phyloP scores from a whole-genome alignment of 2,888 invertebrate species.

The Lasioglossum lativentre region DNA sequence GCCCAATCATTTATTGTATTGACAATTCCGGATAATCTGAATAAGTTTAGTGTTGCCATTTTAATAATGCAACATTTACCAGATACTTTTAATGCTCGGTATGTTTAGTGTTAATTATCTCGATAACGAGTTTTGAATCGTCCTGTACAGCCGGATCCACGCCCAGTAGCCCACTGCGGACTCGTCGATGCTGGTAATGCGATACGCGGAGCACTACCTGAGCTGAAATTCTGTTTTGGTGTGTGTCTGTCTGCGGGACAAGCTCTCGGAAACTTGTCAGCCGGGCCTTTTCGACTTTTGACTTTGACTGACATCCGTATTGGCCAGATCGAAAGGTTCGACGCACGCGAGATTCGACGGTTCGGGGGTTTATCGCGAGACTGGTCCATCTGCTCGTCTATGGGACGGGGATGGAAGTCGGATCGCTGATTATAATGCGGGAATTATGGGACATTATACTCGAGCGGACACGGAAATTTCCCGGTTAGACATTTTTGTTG shows the following conservation, averaged over 20 bases:
- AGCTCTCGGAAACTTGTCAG: constrained; percentile 43
- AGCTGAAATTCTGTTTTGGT: constrained; percentile 39
- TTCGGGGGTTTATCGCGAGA: constrained; percentile 46
- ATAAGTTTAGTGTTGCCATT: no score
- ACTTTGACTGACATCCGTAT: constrained; percentile 73
- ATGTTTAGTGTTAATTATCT: no score
- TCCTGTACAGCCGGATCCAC: constrained; percentile 41
- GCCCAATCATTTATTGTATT: no score
- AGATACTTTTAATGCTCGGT: no score
- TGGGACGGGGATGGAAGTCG: constrained; percentile 19
- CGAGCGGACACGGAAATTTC: no score
- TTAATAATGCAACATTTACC: no score
- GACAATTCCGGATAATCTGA: no score
- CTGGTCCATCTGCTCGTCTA: constrained; percentile 49
- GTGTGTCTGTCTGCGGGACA: constrained; percentile 47
- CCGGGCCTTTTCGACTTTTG: constrained; percentile 71
- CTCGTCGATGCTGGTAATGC: constrained; percentile 59
- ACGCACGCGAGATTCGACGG: constrained; percentile 56
- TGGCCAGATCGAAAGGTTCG: constrained; percentile 64
- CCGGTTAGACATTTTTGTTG: no score
- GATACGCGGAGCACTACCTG: constrained; percentile 67
- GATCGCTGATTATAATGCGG: constrained; percentile 38
- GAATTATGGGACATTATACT: constrained; percentile 22
- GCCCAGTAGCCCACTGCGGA: constrained; percentile 12
- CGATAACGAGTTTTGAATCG: constrained; percentile 2